A percentile compares a stretch with the other conserved stretches of the same genome.
phyloP scores from a whole-genome alignment of 2,113 vertebrate genomes.

The Coptodon rendalli region DNA sequence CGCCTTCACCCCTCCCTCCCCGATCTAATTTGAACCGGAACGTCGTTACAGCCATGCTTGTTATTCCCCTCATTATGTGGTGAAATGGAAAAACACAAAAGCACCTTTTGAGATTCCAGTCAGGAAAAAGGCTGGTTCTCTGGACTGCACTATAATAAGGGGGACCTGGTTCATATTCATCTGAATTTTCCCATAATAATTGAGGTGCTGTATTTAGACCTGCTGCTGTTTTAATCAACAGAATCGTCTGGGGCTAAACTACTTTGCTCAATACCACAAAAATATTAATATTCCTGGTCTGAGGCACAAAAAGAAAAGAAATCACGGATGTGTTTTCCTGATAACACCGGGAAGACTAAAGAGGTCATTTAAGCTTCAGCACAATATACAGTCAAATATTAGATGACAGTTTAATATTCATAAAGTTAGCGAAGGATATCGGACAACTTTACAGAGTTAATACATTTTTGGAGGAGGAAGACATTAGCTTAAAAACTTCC shows the following conservation, averaged over 20 bases:
- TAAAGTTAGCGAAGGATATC: neutral
- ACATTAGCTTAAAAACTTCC: neutral
- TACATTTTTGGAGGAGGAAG: neutral
- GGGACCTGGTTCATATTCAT: slow-evolving; percentile 20
- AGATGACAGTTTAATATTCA: neutral
- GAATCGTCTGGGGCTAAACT: slow-evolving; percentile 4
- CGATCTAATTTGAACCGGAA: slow-evolving; percentile 67
- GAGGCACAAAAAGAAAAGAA: neutral
- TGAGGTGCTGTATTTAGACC: neutral
- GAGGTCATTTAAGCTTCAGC: neutral
- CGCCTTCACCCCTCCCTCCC: slow-evolving; percentile 5
- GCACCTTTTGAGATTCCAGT: slow-evolving; percentile 60
- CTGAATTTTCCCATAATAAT: slow-evolving; percentile 39
- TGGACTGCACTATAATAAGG: slow-evolving; percentile 30
- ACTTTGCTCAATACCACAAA: slow-evolving; percentile 1
- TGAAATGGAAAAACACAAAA: slow-evolving; percentile 60
- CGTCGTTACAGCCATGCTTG: slow-evolving; percentile 56
- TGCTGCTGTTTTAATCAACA: slow-evolving; percentile 21
- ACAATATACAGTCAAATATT: neutral
- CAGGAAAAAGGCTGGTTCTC: slow-evolving; percentile 42
- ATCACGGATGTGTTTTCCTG: neutral
- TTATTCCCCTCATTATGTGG: slow-evolving; percentile 67
- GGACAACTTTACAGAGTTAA: neutral
- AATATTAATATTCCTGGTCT: slow-evolving; percentile 2
- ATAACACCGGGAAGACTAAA: neutral